A percentile compares a stretch with the other conserved stretches of the same genome.
phyloP scores from a whole-genome alignment of 2,888 invertebrate species.

The Acholoe squamosa region DNA sequence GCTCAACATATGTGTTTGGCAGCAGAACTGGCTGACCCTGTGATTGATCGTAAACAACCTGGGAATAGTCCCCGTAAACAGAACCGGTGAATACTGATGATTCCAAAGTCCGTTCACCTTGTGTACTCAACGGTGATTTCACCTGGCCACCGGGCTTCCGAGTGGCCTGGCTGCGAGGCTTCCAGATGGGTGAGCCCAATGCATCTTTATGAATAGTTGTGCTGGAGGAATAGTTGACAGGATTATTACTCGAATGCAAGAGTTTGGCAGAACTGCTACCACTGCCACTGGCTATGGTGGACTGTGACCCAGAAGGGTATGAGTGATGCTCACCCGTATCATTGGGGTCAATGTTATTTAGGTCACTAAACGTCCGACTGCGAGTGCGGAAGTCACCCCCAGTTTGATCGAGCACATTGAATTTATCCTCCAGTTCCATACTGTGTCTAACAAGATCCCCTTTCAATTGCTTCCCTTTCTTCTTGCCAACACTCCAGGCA shows the following conservation, averaged over 20 bases:
- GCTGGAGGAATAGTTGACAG: conserved; percentile 93
- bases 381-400: conserved; percentile 88
- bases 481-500: conserved; percentile 61
- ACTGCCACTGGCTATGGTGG: conserved; percentile 73
- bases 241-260: conserved; percentile 96
- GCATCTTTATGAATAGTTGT: conserved; percentile 80
- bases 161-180: conserved; percentile 88
- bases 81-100: conserved; percentile 65
- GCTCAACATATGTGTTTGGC: conserved; percentile 62
- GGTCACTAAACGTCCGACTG: conserved; percentile 95
- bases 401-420: conserved; percentile 72
- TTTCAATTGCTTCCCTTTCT: conserved; percentile 63
- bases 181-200: conserved; percentile 99
- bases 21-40: conserved; percentile 62
- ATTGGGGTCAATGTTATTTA: conserved; percentile 81
- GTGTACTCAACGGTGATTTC: conserved; percentile 45
- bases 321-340: conserved; percentile 71
- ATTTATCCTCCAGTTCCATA: conserved; percentile 89
- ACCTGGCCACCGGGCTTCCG: not conserved
- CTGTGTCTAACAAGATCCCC: conserved; percentile 77
- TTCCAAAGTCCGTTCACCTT: conserved; percentile 63
- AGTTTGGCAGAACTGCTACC: conserved; percentile 87
- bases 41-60: conserved; percentile 71
- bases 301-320: conserved; percentile 67
- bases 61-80: conserved; percentile 70